A percentile compares a stretch with the other conserved stretches of the same genome.
phyloP scores from a whole-genome alignment of 2,113 vertebrate genomes.

The Oreochromis aureus region DNA sequence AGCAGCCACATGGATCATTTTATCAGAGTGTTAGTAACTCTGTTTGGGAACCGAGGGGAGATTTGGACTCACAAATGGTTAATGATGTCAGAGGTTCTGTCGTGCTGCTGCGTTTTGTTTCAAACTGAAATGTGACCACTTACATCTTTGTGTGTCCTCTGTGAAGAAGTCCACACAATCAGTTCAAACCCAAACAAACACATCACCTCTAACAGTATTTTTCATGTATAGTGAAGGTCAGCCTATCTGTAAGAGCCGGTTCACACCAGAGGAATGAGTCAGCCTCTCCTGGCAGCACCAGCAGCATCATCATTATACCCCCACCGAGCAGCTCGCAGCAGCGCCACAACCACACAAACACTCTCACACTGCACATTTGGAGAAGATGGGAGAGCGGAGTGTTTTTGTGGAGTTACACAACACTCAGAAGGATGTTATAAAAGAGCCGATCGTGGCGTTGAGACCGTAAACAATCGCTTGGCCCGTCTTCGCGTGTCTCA shows the following conservation, averaged over 20 bases:
- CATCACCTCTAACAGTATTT: background rate
- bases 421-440: background rate
- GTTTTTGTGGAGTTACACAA: background rate
- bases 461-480: background rate
- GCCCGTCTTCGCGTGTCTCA: background rate
- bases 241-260: background rate
- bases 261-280: background rate
- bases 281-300: conserved; percentile 12
- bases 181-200: background rate
- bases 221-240: background rate
- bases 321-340: background rate
- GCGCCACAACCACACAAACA: background rate
- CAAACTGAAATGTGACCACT: background rate
- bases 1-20: background rate
- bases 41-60: background rate
- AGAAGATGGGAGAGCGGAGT: background rate
- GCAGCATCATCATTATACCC: background rate
- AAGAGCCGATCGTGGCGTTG: background rate
- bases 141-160: background rate
- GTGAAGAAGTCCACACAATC: background rate
- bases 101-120: background rate
- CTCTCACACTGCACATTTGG: background rate
- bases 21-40: background rate
- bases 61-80: background rate
- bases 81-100: background rate